Evolutionary conservation across 2,888 invertebrate genomes (phyloP).

Genomic region (Drosophila planitibia): DNA sequence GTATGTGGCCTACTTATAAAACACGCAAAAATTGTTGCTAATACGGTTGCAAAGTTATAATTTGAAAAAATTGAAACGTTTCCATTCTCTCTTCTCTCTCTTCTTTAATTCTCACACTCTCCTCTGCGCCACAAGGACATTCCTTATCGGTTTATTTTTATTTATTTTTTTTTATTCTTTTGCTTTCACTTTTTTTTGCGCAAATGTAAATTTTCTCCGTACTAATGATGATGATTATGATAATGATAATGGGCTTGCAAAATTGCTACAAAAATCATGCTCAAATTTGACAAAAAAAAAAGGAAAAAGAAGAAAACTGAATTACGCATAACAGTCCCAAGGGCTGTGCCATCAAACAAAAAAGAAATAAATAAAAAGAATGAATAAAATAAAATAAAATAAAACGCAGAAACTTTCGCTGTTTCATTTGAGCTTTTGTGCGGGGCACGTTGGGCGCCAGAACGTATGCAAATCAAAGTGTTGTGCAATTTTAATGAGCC

Average conservation of each 20-base stretch:
- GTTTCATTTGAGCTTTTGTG: conserved; percentile 21
- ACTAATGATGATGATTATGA: conserved; percentile 57
- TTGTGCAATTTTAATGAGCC: conserved; percentile 79
- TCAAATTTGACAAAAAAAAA: conserved; percentile 49
- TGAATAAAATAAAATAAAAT: conserved; percentile 14
- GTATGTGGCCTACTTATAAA: background rate
- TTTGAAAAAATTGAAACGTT: conserved; percentile 19
- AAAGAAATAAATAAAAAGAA: background rate
- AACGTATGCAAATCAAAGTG: conserved; percentile 77
- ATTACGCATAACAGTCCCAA: conserved; percentile 38
- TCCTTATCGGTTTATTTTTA: conserved; percentile 10
- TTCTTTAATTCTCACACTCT: background rate
- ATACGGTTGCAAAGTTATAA: conserved; percentile 41
- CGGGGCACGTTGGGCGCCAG: background rate
- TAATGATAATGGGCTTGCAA: conserved; percentile 57
- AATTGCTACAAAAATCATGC: conserved; percentile 52
- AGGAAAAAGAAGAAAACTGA: background rate
- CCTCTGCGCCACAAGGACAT: conserved; percentile 21
- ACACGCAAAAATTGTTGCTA: conserved; percentile 29
- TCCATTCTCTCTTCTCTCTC: background rate
- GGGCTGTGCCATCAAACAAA: conserved; percentile 25
- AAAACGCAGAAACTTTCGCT: conserved; percentile 32
- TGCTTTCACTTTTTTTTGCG: conserved; percentile 9
- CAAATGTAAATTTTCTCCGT: conserved; percentile 44
- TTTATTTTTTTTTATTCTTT: background rate